Evolutionary conservation across 2,113 vertebrate species (phyloP), one percentile per base, ranked within the genome.

Genomic region (Pipa parva): DNA sequence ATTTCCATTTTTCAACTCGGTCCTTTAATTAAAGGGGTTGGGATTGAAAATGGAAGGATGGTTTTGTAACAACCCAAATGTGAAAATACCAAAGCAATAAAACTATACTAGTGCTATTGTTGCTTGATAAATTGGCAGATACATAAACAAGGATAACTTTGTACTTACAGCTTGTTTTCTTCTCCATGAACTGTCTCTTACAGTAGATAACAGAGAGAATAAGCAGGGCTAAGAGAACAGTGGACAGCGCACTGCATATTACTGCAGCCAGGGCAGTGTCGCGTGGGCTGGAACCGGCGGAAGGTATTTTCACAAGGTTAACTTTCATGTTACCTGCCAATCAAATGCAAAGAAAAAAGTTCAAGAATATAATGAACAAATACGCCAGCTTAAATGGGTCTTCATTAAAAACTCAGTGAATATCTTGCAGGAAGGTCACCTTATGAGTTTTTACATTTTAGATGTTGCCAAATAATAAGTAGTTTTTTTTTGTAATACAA

Each of bases 191-290:
- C 77, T 98, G 96, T 33, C 94, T 92, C 82, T 98, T 98, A 74
- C 95, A 99, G 67, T 99, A 99, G 81, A 98, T 98, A 74, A 92
- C 81, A 2, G 94, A 96, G n/a, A 99, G 91, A 69, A 94, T 90
- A 31, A 98, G 89, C 45, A 99, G 91, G 39, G 96, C 95, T 57
- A 98, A 85, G 60, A 99, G 88, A 29, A 99, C 96, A 0, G 93
- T 93, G 4, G 93, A 92, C 77, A 99, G 83, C 1, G 95, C 96
- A 1, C 95, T 97, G 82, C 96, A 99, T 83, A 97, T 97, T 51
- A 99, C 91, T 0, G 94, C 95, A 0, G 95, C 96, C 71, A 99
- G 84, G 13, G 94, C 96, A 11, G 96, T 90, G 79, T 99, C 96
- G 63, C 93, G 81, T 0, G 95, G 94, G 67, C 95, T 97, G 72